Base-by-base conservation (phyloP, 2,888 invertebrate genomes). In the Chirona hameri region DNA sequence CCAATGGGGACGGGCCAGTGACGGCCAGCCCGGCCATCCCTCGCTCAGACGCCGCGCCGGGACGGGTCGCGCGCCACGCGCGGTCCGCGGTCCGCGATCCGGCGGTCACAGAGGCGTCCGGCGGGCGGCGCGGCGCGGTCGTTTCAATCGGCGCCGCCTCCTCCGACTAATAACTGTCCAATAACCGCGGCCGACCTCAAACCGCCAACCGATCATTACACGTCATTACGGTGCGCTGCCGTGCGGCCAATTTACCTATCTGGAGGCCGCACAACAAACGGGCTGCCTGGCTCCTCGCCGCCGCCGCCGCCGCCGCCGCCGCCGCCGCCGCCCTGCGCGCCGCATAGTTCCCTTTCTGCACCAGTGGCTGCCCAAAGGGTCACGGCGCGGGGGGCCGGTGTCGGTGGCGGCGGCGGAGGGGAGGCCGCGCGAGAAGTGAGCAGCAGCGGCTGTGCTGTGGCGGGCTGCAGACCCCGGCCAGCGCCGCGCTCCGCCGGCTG, bases 161-260 rank as follows among this genome's bases (percentile, higher is more conserved):
- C 31, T 29, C 72, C 72, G 31, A 31, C 72, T 72, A 72, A 72
- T 72, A 72, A 72, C 72, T 31, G 72, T 15, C 72, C 72, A 72
- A 72, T 72, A 72, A 5, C 76, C 18, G 39, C 76, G 39, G 46
- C 76, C 76, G 65, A 27, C 46, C 65, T 27, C 39, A 76, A 3
- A 76, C 76, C 39, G 18, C 76, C 76, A 46, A 39, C 76, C 46
- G 39, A 39, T 76, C 76, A 76, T 76, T 76, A 76, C 76, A 12
- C 39, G 39, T 14, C 46, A 76, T 76, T 76, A 76, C 46, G n/a
- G 29, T 21, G 14, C 18, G 76, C 76, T 76, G 76, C 39, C 76
- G 76, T 18, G 18, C 76, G 39, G 24, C 76, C 76, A 76, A 76
- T 76, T 76, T 76, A 76, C 76, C 76, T 76, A 76, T 76, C 76